phyloP scores from a whole-genome alignment of 2,113 vertebrate species.

The Cichladusa arquata region DNA sequence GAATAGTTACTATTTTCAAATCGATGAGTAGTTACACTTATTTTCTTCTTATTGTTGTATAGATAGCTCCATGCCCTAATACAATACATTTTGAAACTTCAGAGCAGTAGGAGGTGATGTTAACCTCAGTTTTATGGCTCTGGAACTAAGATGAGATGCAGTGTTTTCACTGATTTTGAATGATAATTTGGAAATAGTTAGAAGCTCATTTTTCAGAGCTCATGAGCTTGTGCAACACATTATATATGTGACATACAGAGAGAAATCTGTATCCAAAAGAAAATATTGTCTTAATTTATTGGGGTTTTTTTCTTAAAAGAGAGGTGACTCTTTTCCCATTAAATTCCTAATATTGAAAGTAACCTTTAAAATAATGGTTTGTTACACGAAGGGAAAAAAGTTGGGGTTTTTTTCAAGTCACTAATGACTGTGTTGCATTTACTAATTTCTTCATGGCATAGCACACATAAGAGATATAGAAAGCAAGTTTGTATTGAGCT shows the following conservation, averaged over 20 bases:
- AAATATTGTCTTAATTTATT: not conserved
- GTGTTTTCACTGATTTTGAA: not conserved
- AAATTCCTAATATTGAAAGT: not conserved
- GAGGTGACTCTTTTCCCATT: not conserved
- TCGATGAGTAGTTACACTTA: not conserved
- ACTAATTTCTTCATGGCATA: not conserved
- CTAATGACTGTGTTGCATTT: not conserved
- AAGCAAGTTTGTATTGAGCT: not conserved
- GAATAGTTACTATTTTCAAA: not conserved
- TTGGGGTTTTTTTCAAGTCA: not conserved
- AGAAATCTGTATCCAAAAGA: not conserved
- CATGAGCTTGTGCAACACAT: not conserved
- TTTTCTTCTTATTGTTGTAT: slow-evolving; percentile 2
- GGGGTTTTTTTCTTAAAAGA: not conserved
- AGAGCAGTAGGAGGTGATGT: not conserved
- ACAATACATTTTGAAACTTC: not conserved
- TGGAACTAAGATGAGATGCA: not conserved
- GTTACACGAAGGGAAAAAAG: not conserved
- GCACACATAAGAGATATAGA: not conserved
- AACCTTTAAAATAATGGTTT: not conserved
- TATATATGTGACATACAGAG: not conserved
- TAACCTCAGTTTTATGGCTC: not conserved
- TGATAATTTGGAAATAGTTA: not conserved
- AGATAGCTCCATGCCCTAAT: not conserved
- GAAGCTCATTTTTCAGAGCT: not conserved